A percentile compares a stretch with the other conserved stretches of the same genome.
Evolutionary conservation across 1,140 invertebrate genomes (phyloP).

Genomic region (Polypedilum vanderplanki): DNA sequence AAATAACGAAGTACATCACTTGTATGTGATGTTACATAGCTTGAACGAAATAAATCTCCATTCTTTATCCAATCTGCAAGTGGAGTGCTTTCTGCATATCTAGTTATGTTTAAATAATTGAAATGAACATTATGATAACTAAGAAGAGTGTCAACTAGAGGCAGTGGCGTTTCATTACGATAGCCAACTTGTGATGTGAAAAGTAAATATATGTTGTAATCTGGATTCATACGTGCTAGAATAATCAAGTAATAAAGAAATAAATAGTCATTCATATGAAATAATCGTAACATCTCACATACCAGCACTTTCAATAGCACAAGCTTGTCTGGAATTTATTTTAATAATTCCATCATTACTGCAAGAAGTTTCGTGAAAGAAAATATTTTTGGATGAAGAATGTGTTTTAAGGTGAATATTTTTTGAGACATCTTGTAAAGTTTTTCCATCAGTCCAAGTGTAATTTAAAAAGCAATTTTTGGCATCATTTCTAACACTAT

Average conservation of each 20-base stretch:
- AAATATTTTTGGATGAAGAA: conserved; percentile 44
- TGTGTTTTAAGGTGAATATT: not conserved
- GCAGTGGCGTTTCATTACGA: conserved; percentile 37
- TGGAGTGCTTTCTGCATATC: conserved; percentile 53
- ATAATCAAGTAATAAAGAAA: not conserved
- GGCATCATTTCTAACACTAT: not conserved
- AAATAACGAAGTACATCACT: conserved; percentile 63
- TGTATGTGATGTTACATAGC: conserved; percentile 54
- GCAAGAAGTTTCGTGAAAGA: conserved; percentile 54
- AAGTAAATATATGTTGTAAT: conserved; percentile 50
- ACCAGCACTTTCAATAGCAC: conserved; percentile 57
- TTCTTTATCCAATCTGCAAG: conserved; percentile 52
- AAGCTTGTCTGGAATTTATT: conserved; percentile 53
- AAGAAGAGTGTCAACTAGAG: conserved; percentile 42
- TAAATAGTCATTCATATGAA: not conserved
- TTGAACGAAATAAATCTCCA: conserved; percentile 49
- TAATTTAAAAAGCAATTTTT: not conserved
- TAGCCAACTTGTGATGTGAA: conserved; percentile 47
- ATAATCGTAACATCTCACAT: not conserved
- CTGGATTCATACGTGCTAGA: conserved; percentile 51
- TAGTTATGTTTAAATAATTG: conserved; percentile 48
- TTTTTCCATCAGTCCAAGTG: not conserved
- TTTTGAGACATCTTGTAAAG: not conserved
- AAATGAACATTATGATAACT: conserved; percentile 55
- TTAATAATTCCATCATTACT: conserved; percentile 40